Base-by-base conservation (phyloP, 1,140 invertebrate species). In the Onthophagus taurus region DNA sequence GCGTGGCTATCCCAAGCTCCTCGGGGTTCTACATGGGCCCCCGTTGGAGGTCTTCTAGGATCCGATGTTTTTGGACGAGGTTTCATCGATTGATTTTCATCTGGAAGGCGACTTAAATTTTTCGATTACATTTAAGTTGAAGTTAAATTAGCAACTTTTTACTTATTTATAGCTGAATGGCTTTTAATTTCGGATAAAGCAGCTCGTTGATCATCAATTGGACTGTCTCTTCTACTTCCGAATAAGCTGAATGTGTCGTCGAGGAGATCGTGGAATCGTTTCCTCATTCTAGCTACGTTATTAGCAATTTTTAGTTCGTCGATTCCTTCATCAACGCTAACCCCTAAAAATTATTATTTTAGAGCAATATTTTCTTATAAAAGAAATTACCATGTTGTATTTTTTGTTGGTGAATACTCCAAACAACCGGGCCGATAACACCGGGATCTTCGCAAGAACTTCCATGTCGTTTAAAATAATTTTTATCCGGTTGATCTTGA, bases 351-450 rank as follows among this genome's bases (percentile, higher is more conserved):
- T 24, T 45, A 24, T 14, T 12, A 13, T 13, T 14, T n/a, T 33
- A 33, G 6, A 9, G 3, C 24, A 26, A 26, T 37, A 17, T 7
- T 37, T 37, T 21, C 8, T 8, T 21, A 42, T 23, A 4, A 14
- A 44, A 35, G 11, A 24, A 11, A 16, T 42, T 51, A 55, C 57
- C 60, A 50, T 57, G 57, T 37, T 58, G 53, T 51, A 68, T 54
- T 55, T 64, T 58, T 53, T 75, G 66, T 48, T 71, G 71, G 55
- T 83, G 81, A 33, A 83, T 59, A 60, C 85, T 78, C 84, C 84
- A 89, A 2, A 87, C 83, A 31, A 85, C 65, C 0, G 85, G 85
- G 0, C 84, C 83, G 17, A 88, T 71, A n/a, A 86, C 78, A n/a
- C 85, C 85, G 1, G 85, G 83, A 69, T 89, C 85, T 51, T 75